Evolutionary conservation across 2,888 invertebrate genomes (phyloP).

Genomic region (Portevinia maculata): DNA sequence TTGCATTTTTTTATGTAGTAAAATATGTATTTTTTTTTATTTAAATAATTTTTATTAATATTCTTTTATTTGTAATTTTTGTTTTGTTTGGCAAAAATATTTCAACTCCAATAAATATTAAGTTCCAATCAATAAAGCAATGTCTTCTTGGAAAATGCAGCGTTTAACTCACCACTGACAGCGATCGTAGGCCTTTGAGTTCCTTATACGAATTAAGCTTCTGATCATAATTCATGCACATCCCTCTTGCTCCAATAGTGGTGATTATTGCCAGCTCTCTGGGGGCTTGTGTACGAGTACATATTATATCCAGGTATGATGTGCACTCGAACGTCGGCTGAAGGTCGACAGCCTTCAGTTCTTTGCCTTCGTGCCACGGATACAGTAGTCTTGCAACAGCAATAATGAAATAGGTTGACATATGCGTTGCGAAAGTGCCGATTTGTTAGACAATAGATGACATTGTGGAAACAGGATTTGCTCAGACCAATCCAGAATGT

Average conservation of each 20-base stretch:
- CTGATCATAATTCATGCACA: conserved; percentile 79
- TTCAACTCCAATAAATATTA: conserved; percentile 49
- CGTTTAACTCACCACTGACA: conserved; percentile 54
- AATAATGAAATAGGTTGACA: conserved; percentile 89
- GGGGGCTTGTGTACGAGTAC: conserved; percentile 86
- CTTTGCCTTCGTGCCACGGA: conserved; percentile 86
- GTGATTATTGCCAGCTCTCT: conserved; percentile 81
- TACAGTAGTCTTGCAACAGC: conserved; percentile 90
- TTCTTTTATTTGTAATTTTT: conserved; percentile 11
- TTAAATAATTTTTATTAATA: conserved; percentile 12
- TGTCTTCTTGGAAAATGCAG: conserved; percentile 8
- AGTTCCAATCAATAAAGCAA: conserved; percentile 56
- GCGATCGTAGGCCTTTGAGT: neutral
- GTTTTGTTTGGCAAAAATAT: conserved; percentile 61
- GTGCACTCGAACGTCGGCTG: conserved; percentile 88
- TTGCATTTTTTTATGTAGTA: conserved; percentile 8
- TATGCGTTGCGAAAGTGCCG: conserved; percentile 88
- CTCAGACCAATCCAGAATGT: conserved; percentile 88
- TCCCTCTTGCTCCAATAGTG: conserved; percentile 77
- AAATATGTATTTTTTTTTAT: conserved; percentile 22
- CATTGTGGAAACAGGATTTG: conserved; percentile 87
- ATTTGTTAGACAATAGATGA: conserved; percentile 87
- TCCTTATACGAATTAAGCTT: conserved; percentile 74
- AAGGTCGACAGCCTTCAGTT: conserved; percentile 83
- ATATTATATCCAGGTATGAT: conserved; percentile 89